Conservation (phyloP, 2,888 invertebrate genomes). For the Aquatica leii region DNA sequence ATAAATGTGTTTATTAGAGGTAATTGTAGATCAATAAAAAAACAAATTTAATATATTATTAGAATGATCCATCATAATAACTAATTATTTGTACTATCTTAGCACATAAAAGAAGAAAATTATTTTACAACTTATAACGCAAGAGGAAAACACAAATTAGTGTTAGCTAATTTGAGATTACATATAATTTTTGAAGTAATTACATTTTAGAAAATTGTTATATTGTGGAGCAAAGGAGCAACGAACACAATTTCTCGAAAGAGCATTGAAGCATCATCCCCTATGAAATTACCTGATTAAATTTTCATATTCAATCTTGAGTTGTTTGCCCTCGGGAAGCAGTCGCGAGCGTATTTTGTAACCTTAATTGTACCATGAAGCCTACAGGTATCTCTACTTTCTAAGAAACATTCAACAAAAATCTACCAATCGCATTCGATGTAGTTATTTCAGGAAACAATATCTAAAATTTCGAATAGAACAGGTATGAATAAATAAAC, state of each 20-base stretch:
- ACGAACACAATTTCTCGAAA: conserved; percentile 54
- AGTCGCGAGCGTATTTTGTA: conserved; percentile 46
- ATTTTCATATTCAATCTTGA: conserved; percentile 84
- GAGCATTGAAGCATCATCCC: conserved; percentile 62
- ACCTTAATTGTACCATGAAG: conserved; percentile 41
- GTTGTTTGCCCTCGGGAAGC: conserved; percentile 70
- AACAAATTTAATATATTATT: too few relatives aligned
- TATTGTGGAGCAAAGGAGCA: conserved; percentile 40
- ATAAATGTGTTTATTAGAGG: too few relatives aligned
- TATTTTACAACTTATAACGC: conserved; percentile 15
- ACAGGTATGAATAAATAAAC: neutral
- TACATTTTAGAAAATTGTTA: conserved; percentile 41
- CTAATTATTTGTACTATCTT: neutral
- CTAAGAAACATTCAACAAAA: conserved; percentile 23
- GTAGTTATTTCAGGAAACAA: conserved; percentile 19
- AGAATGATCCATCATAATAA: too few relatives aligned
- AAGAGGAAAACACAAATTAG: conserved; percentile 32
- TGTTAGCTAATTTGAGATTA: conserved; percentile 46
- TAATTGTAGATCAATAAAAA: too few relatives aligned
- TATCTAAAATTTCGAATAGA: conserved; percentile 10
- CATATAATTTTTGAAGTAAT: conserved; percentile 44
- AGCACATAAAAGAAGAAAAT: conserved; percentile 15
- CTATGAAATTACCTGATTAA: conserved; percentile 78
- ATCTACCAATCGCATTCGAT: conserved; percentile 34
- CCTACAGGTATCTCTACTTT: conserved; percentile 39